Evolutionary conservation across 2,113 vertebrate genomes (phyloP).

Genomic region (Hemicordylus capensis): DNA sequence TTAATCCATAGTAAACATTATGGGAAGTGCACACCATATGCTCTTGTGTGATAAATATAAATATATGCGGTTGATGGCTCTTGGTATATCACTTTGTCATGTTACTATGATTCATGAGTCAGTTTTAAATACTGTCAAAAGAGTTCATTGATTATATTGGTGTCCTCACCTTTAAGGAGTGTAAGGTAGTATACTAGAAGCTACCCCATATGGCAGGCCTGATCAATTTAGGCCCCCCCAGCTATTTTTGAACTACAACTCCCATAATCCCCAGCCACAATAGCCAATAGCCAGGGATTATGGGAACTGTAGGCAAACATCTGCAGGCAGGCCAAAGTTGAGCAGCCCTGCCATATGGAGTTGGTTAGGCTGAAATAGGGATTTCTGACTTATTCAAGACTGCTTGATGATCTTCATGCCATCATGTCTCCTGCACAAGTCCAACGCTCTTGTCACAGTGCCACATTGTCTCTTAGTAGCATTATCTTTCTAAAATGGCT

Average conservation of each 20-base stretch:
- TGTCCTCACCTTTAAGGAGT: neutral
- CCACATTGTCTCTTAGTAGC: neutral
- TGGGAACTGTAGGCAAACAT: too few species aligned
- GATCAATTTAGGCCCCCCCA: too few species aligned
- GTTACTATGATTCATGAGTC: neutral
- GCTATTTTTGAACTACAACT: too few species aligned
- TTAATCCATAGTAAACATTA: neutral
- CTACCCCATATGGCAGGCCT: too few species aligned
- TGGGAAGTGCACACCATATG: neutral
- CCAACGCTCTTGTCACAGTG: too few species aligned
- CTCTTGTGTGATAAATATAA: neutral
- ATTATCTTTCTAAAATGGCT: neutral
- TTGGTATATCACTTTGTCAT: constrained; percentile 5
- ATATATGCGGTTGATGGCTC: neutral
- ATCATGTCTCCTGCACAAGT: neutral
- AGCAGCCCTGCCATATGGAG: too few species aligned
- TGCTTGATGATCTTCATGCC: neutral
- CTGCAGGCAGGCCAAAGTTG: too few species aligned
- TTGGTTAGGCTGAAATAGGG: neutral
- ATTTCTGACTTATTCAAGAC: neutral
- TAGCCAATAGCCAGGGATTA: too few species aligned
- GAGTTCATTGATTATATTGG: neutral
- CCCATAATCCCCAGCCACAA: too few species aligned
- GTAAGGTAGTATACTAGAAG: neutral
- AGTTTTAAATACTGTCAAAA: neutral